phyloP scores from a whole-genome alignment of 2,888 invertebrate genomes.

The Mamestra brassicae region DNA sequence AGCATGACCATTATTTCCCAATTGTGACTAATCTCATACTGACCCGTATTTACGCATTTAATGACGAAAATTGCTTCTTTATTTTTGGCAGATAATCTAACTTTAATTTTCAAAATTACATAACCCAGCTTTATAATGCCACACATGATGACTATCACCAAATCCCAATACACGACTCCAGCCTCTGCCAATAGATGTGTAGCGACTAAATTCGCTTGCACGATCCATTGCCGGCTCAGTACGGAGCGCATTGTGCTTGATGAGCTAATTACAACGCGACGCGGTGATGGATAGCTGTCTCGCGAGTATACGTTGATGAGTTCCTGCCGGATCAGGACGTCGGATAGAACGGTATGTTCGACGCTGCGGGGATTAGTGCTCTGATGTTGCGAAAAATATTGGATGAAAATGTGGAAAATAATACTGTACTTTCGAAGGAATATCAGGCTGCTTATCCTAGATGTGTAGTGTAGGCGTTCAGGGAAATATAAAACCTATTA shows the following conservation, averaged over 20 bases:
- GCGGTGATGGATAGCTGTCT: conserved; percentile 61
- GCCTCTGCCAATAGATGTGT: conserved; percentile 5
- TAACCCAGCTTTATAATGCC: background rate
- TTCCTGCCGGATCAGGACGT: conserved; percentile 39
- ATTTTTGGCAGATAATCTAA: background rate
- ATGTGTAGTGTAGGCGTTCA: background rate
- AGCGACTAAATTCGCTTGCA: conserved; percentile 38
- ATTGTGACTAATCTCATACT: too few species aligned
- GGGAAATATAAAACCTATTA: background rate
- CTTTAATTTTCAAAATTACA: conserved; percentile 6
- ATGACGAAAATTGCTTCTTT: too few species aligned
- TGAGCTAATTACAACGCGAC: conserved; percentile 58
- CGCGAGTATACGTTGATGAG: conserved; percentile 53
- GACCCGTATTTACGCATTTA: background rate
- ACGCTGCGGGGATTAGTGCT: conserved; percentile 26
- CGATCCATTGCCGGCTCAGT: conserved; percentile 45
- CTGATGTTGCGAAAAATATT: conserved; percentile 22
- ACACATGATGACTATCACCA: conserved; percentile 6
- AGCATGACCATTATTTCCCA: background rate
- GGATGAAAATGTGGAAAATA: conserved; percentile 4
- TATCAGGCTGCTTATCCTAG: background rate
- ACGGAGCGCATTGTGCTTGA: conserved; percentile 48
- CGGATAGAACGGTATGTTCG: conserved; percentile 35
- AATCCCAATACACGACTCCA: background rate
- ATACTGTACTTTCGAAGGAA: background rate